These are phyloP conservation scores for Nestor notabilis DNA, from an alignment of 2,113 vertebrate species.

Conservation along the genomic window DNA sequence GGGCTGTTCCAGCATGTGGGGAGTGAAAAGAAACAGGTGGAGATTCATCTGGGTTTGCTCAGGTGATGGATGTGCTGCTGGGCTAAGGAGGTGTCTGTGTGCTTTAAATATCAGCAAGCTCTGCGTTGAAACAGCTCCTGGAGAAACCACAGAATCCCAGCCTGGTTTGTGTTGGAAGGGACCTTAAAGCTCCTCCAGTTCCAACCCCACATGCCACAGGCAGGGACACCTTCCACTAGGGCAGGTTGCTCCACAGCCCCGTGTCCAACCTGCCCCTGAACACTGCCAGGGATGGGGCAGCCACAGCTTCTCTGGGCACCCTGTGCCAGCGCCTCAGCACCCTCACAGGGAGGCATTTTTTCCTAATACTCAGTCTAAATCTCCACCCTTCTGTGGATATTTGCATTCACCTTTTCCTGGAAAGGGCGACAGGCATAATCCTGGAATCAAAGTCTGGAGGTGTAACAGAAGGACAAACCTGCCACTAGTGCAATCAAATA, in stretches of 20 bases:
- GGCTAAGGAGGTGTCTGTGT: not conserved
- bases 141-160: not conserved
- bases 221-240: no score
- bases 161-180: not conserved
- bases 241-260: no score
- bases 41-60: not conserved
- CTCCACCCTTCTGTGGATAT: not conserved
- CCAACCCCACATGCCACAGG: not conserved
- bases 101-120: not conserved
- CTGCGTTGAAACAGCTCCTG: not conserved
- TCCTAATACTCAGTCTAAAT: not conserved
- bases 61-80: not conserved
- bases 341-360: not conserved
- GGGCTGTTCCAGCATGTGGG: not conserved
- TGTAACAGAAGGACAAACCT: not conserved
- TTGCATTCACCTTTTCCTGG: not conserved
- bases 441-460: not conserved
- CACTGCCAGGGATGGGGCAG: not conserved
- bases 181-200: no score
- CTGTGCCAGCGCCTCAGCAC: no score
- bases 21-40: not conserved
- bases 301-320: no score
- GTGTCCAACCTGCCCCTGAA: not conserved
- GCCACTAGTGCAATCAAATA: not conserved
- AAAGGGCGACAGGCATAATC: rapidly evolving